Evolutionary conservation across 1,140 invertebrate species (phyloP).

Genomic region (Matsumurasca onukii): DNA sequence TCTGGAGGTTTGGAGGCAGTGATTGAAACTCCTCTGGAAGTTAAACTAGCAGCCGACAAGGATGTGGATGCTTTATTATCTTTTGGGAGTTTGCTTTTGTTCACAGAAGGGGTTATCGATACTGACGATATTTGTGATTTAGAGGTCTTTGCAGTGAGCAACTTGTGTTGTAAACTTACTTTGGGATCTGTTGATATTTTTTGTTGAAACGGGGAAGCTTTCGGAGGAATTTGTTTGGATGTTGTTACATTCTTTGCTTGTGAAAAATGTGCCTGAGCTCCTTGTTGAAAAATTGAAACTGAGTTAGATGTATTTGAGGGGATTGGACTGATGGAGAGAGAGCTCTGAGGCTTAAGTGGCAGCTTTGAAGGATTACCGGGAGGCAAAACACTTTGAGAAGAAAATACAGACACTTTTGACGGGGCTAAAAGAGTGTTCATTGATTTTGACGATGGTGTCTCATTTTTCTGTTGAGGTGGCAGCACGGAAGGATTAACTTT

Average conservation of each 20-base stretch:
- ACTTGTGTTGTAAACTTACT: slow-evolving; percentile 30
- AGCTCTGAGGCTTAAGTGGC: not conserved
- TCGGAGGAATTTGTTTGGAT: not conserved
- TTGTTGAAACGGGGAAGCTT: slow-evolving; percentile 11
- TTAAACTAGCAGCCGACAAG: slow-evolving; percentile 1
- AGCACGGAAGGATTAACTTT: not conserved
- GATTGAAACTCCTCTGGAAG: slow-evolving; percentile 8
- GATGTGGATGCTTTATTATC: not conserved
- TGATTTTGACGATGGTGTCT: not conserved
- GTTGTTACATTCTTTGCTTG: too few species aligned
- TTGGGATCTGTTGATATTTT: not conserved
- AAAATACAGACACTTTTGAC: slow-evolving; percentile 10
- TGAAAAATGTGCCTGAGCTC: not conserved
- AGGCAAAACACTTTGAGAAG: not conserved
- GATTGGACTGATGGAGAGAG: not conserved
- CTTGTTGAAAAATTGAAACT: not conserved
- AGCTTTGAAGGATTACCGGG: not conserved
- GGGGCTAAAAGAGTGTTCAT: not conserved
- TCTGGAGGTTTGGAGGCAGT: slow-evolving; percentile 14
- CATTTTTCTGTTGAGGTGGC: not conserved
- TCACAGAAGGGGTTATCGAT: not conserved
- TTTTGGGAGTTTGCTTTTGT: not conserved
- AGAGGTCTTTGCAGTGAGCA: slow-evolving; percentile 27
- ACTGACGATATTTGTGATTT: not conserved
- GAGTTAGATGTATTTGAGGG: too few species aligned